Evolutionary conservation across 2,888 invertebrate genomes (phyloP), one percentile per base, ranked within the genome.

Genomic region (Trilocha varians): DNA sequence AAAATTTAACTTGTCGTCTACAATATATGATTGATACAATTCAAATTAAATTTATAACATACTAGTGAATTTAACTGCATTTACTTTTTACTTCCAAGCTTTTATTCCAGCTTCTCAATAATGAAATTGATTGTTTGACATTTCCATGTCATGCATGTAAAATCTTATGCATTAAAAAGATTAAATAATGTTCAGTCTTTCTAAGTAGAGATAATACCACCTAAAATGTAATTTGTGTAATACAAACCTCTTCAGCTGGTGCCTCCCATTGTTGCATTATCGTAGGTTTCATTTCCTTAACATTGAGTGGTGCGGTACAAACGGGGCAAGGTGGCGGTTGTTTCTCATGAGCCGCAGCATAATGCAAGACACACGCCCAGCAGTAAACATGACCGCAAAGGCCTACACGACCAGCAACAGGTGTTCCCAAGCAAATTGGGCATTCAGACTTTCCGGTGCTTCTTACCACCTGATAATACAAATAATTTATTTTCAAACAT

Each of bases 311-410:
- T 59, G 96, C 94, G 55, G 92, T 92, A 74, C 98, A 99, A 49
- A 99, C 97, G 0, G 98, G 98, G 73, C 98, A 98, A 0, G 84
- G 85, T 5, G 84, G 85, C 86, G 92, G 93, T 16, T 90, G 83
- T 65, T 93, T 92, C 57, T 98, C 97, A 40, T 93, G 92, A 2
- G 97, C 84, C 1, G 94, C 91, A 34, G 96, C 87, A 69, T 98
- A 98, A 74, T 98, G 98, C 38, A 99, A 88, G 56, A 97, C 90
- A 66, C 98, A 99, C 0, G 97, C 89, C 97, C 96, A 98, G 76
- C 98, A 99, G 75, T 94, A 98, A 48, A 96, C 93, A 70, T 99
- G 98, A 8, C 98, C 98, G 73, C 98, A 99, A 34, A 92, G 90
- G 0, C 97, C 97, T 67, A 97, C 94, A 76, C 97, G 96, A 1